A percentile compares a stretch with the other conserved stretches of the same genome.
These are phyloP conservation scores for Channa maculata DNA, from an alignment of 2,113 vertebrate genomes.

Conservation along the genomic window DNA sequence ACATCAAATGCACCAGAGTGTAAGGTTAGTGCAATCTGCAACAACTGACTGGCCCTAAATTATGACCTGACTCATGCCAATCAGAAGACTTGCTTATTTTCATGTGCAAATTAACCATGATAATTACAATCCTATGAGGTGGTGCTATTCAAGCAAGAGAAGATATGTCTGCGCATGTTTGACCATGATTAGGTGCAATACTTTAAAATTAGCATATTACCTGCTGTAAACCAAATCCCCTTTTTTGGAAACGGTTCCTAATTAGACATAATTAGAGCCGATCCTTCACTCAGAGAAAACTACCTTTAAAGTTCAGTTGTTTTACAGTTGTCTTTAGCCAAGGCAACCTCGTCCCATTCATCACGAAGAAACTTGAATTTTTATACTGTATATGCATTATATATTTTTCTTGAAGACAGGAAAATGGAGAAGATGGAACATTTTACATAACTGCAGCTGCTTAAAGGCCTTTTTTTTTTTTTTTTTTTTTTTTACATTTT, in stretches of 20 bases:
- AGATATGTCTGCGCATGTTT: conserved; percentile 43
- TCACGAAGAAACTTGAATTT: conserved; percentile 51
- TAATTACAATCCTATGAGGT: conserved; percentile 55
- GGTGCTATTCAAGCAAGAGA: conserved; percentile 18
- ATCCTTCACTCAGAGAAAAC: conserved; percentile 17
- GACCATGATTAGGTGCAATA: conserved; percentile 38
- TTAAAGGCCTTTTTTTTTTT: conserved; percentile 69
- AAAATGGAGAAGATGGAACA: conserved; percentile 61
- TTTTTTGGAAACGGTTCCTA: conserved; percentile 65
- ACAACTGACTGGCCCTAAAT: neutral
- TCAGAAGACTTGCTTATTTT: conserved; percentile 54
- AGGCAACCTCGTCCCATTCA: conserved; percentile 44
- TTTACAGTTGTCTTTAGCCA: conserved; percentile 27
- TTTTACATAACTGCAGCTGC: conserved; percentile 43
- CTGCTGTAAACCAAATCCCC: conserved; percentile 45
- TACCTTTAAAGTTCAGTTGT: conserved; percentile 19
- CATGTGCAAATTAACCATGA: conserved; percentile 59
- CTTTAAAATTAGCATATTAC: conserved; percentile 26
- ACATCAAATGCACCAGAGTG: neutral
- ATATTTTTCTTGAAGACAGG: conserved; percentile 53
- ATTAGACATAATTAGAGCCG: conserved; percentile 55
- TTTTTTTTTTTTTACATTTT: conserved; percentile 55
- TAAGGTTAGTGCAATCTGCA: neutral
- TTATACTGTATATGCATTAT: neutral
- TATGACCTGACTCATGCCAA: conserved; percentile 6